Conservation (phyloP, 1,140 invertebrate genomes). For the Himalopsyche phryganea region DNA sequence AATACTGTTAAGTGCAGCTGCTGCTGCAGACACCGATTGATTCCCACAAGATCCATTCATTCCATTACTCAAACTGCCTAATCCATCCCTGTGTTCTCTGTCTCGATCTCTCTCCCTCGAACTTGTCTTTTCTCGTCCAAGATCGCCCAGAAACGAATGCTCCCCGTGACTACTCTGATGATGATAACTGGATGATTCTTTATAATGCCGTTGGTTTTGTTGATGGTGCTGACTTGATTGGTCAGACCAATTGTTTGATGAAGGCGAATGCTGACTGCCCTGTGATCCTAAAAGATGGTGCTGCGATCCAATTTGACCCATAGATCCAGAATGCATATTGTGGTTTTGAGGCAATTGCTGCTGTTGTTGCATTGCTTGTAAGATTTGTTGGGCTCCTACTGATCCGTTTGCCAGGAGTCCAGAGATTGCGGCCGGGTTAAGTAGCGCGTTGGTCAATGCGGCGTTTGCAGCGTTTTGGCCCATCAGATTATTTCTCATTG, state of each 20-base stretch:
- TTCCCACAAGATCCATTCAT: constrained; percentile 32
- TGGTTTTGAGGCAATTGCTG: constrained; percentile 45
- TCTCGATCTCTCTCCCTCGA: constrained; percentile 42
- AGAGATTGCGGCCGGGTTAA: constrained; percentile 63
- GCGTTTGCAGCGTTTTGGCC: constrained; percentile 49
- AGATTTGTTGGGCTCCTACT: constrained; percentile 60
- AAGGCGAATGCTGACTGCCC: constrained; percentile 33
- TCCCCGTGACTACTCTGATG: constrained; percentile 38
- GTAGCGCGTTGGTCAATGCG: constrained; percentile 49
- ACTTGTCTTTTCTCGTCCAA: constrained; percentile 22
- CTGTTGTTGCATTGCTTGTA: constrained; percentile 62
- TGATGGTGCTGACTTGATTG: constrained; percentile 36
- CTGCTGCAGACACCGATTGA: constrained; percentile 27
- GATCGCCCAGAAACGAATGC: constrained; percentile 22
- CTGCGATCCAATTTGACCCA: constrained; percentile 36
- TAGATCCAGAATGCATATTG: constrained; percentile 5
- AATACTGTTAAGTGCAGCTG: constrained; percentile 47
- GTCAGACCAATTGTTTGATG: constrained; percentile 30
- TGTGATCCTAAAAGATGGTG: constrained; percentile 34
- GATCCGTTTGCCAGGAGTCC: constrained; percentile 67
- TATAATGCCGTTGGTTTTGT: constrained; percentile 48
- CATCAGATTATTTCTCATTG: constrained; percentile 56
- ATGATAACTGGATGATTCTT: constrained; percentile 44
- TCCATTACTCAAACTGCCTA: constrained; percentile 36
- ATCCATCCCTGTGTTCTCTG: constrained; percentile 40